Percentiles rank a stretch among this genome's conserved stretches.
phyloP scores from a whole-genome alignment of 2,113 vertebrate species.

The Aegithalos caudatus region DNA sequence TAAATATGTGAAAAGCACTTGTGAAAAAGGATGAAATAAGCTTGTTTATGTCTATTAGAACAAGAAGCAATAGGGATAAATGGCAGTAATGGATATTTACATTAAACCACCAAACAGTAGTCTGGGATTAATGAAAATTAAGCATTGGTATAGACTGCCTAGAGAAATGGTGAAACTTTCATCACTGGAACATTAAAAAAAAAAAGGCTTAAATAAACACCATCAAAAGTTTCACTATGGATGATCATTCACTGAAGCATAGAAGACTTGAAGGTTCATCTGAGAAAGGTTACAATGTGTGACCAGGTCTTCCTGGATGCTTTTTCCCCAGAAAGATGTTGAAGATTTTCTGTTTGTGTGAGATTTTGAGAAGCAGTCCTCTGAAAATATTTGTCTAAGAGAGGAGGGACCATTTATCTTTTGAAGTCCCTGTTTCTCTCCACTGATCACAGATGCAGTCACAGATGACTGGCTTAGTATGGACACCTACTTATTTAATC shows the following conservation, averaged over 20 bases:
- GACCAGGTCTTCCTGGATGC: background rate
- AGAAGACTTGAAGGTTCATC: background rate
- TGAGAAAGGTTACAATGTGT: background rate
- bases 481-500: constrained; percentile 24
- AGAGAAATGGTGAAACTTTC: background rate
- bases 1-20: background rate
- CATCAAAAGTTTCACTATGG: background rate
- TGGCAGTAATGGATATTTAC: background rate
- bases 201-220: background rate
- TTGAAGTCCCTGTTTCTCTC: background rate
- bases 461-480: constrained; percentile 12
- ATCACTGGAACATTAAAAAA: background rate
- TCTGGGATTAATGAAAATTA: background rate
- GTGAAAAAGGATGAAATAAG: background rate
- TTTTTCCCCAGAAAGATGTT: background rate
- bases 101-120: background rate
- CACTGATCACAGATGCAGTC: constrained; percentile 17
- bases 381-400: constrained; percentile 20
- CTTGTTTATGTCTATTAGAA: background rate
- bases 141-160: background rate
- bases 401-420: background rate
- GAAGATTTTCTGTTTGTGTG: background rate
- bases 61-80: background rate
- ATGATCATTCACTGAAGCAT: background rate
- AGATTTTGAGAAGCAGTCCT: background rate